A percentile compares a stretch with the other conserved stretches of the same genome.
These are phyloP conservation scores for Nyctibius grandis DNA, from an alignment of 2,797 vertebrate genomes.

Conservation along the genomic window DNA sequence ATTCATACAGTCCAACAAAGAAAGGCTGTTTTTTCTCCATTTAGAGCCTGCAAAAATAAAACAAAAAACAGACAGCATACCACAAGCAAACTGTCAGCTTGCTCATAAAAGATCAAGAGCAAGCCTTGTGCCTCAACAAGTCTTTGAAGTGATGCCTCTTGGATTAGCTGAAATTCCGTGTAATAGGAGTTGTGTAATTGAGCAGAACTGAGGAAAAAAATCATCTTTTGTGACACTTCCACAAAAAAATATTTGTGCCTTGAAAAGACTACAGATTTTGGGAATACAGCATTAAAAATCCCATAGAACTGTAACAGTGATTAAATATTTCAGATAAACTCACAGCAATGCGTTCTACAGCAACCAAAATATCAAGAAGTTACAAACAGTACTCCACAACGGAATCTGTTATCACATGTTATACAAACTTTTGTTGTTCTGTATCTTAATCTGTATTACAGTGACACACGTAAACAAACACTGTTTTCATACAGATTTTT, in stretches of 20 bases:
- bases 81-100: constrained; percentile 56
- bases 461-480: constrained; percentile 44
- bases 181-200: constrained; percentile 38
- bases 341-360: background rate
- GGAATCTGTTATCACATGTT: constrained; percentile 34
- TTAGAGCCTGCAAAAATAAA: constrained; percentile 19
- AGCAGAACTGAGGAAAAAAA: background rate
- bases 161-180: constrained; percentile 29
- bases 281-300: background rate
- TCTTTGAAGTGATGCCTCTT: constrained; percentile 64
- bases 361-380: background rate
- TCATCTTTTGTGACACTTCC: background rate
- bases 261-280: background rate
- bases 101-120: constrained; percentile 64
- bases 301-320: background rate
- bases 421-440: constrained; percentile 17
- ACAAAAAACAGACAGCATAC: constrained; percentile 19
- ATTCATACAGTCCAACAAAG: background rate
- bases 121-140: constrained; percentile 15
- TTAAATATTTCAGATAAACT: constrained; percentile 3
- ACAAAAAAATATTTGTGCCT: background rate
- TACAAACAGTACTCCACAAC: background rate
- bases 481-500: constrained; percentile 28
- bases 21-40: background rate
- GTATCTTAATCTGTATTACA: constrained; percentile 32